Evolutionary conservation across 2,888 invertebrate species (phyloP), one percentile per base, ranked within the genome.

Genomic region (Lasioglossum villosulum): DNA sequence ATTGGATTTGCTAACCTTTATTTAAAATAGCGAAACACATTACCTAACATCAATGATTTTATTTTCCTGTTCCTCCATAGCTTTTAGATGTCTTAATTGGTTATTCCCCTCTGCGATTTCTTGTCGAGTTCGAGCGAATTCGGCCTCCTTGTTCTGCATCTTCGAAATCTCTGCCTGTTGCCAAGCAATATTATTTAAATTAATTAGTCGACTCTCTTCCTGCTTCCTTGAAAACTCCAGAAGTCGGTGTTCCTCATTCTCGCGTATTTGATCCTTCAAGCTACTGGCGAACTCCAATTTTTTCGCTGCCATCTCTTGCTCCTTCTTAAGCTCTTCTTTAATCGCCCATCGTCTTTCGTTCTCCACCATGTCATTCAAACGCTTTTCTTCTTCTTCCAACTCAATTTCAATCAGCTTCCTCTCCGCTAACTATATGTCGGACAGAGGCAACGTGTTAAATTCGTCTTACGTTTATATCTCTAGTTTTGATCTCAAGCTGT

Each of bases 291-390:
- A 96, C 87, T 96, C 95, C 37, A 95, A 93, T 90, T 96, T 96
- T 48, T 92, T 93, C 4, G 89, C 90, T 14, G 89, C 88, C 27
- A 96, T 94, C 48, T 95, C 94, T 68, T 96, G 95, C 78, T 96
- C 96, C 88, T 96, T 96, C 86, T 96, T 96, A 72, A 96, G 96
- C 19, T 97, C 96, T 0, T 96, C 95, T 42, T 95, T 93, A 6
- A 97, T 95, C 0, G 96, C 96, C 78, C 95, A 95, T 86, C 96
- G 95, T 0, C 97, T 96, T 90, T 97, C 96, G 92, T 97, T 96
- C 90, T 97, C 97, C 97, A 97, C 97, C 95, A 97, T 96, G 23
- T 96, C 95, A 88, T 97, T 97, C 75, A 97, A 88, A n/a, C 96
- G 96, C 77, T 94, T 93, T 48, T 96, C 95, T 80, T 95, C 95